Percentiles rank a stretch among this genome's conserved stretches.
phyloP scores from a whole-genome alignment of 2,113 vertebrate species.

The Cebidichthys violaceus region DNA sequence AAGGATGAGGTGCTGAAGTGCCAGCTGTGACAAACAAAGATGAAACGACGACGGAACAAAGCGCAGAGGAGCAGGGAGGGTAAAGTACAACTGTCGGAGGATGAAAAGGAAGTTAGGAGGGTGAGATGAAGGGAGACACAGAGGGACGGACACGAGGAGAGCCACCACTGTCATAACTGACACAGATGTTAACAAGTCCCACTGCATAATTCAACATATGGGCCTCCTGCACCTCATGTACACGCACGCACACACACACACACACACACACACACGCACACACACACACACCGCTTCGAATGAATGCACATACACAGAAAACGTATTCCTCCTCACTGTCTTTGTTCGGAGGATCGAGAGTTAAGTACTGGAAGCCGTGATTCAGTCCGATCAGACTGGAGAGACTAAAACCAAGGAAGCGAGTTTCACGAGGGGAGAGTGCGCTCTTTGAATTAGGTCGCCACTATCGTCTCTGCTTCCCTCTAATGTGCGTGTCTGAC shows the following conservation, averaged over 20 bases:
- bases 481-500: slow-evolving; percentile 12
- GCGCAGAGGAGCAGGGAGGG: slow-evolving; percentile 19
- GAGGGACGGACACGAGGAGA: slow-evolving; percentile 6
- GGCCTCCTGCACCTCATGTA: not conserved
- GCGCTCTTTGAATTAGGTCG: slow-evolving; percentile 45
- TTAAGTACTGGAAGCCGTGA: slow-evolving; percentile 1
- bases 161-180: slow-evolving; percentile 31
- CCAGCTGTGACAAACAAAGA: slow-evolving; percentile 37
- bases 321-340: slow-evolving; percentile 12
- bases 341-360: slow-evolving; percentile 34
- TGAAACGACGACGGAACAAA: slow-evolving; percentile 32
- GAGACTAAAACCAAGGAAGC: not conserved
- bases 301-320: not conserved
- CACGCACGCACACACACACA: slow-evolving; percentile 2
- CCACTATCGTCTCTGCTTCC: slow-evolving; percentile 7
- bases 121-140: slow-evolving; percentile 8
- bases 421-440: not conserved
- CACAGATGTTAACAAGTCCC: slow-evolving; percentile 51
- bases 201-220: slow-evolving; percentile 35
- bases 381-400: slow-evolving; percentile 7
- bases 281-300: not conserved
- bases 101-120: slow-evolving; percentile 31
- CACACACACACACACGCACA: slow-evolving; percentile 15
- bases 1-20: not conserved
- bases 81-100: not conserved